Evolutionary conservation across 2,797 vertebrate genomes (phyloP).

Genomic region (Sebastolobus altivelis): DNA sequence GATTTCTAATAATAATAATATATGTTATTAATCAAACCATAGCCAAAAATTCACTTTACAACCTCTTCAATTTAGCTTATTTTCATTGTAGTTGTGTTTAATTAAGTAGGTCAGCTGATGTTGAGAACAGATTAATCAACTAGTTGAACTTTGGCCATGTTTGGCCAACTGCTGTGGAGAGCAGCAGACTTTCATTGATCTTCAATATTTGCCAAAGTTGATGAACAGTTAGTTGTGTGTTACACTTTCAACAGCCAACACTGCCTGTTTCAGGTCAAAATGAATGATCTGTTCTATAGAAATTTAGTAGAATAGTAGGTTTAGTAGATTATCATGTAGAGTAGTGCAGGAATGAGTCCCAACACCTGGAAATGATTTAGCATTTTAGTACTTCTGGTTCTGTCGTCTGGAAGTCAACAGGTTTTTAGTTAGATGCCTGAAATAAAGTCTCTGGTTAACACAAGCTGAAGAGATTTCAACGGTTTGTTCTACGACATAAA

Average conservation of each 20-base stretch:
- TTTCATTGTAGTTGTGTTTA: constrained; percentile 21
- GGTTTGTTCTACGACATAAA: no score
- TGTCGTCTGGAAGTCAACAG: no score
- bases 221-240: constrained; percentile 14
- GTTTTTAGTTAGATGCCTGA: no score
- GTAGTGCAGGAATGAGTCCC: no score
- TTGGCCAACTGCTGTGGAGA: background rate
- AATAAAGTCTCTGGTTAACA: no score
- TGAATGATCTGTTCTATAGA: background rate
- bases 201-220: constrained; percentile 51
- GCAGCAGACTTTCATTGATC: constrained; percentile 50
- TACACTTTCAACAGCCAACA: background rate
- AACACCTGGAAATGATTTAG: no score
- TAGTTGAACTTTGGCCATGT: constrained; percentile 60
- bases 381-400: no score
- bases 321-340: background rate
- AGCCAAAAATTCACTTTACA: background rate
- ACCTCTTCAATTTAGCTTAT: background rate
- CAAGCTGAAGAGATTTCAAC: no score
- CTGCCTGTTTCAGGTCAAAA: no score
- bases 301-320: background rate
- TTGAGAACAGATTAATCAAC: constrained; percentile 4
- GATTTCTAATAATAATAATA: background rate
- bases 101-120: constrained; percentile 38
- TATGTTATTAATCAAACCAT: background rate